Percentiles rank a stretch among this genome's conserved stretches.
Conservation (phyloP, 2,888 invertebrate species). For the Steromphala cineraria region DNA sequence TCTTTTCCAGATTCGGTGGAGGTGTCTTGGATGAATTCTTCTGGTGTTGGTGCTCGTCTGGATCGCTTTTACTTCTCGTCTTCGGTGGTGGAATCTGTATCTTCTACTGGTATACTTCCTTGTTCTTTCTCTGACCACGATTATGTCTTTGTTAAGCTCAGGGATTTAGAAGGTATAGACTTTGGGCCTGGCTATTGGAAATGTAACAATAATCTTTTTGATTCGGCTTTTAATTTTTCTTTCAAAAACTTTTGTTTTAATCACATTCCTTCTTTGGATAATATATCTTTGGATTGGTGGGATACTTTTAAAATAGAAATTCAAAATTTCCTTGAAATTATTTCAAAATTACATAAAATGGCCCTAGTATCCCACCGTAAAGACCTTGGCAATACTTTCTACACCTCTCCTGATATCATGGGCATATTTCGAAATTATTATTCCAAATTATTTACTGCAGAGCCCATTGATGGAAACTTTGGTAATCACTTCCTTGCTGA, state of each 20-base stretch:
- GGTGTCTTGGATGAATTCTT: no score
- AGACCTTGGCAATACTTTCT: background rate
- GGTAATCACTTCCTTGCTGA: conserved; percentile 3
- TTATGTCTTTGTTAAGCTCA: conserved; percentile 22
- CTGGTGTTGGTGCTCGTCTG: no score
- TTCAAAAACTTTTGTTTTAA: background rate
- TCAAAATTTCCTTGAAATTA: background rate
- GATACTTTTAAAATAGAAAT: background rate
- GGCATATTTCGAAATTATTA: conserved; percentile 1
- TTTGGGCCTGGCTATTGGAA: background rate
- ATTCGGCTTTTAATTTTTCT: background rate
- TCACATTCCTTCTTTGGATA: background rate
- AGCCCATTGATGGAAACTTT: conserved; percentile 10
- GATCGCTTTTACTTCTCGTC: conserved; percentile 9
- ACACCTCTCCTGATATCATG: conserved; percentile 11
- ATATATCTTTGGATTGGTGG: background rate
- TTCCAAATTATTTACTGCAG: background rate
- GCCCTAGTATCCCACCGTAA: background rate
- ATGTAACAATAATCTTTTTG: background rate
- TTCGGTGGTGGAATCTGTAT: background rate
- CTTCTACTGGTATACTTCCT: background rate
- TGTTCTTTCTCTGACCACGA: background rate
- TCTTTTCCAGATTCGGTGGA: no score
- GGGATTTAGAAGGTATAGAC: conserved; percentile 17
- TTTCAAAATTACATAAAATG: background rate